Percentiles rank a stretch among this genome's conserved stretches.
These are phyloP conservation scores for Oreochromis tanganicae DNA, from an alignment of 2,113 vertebrate species.

Conservation along the genomic window DNA sequence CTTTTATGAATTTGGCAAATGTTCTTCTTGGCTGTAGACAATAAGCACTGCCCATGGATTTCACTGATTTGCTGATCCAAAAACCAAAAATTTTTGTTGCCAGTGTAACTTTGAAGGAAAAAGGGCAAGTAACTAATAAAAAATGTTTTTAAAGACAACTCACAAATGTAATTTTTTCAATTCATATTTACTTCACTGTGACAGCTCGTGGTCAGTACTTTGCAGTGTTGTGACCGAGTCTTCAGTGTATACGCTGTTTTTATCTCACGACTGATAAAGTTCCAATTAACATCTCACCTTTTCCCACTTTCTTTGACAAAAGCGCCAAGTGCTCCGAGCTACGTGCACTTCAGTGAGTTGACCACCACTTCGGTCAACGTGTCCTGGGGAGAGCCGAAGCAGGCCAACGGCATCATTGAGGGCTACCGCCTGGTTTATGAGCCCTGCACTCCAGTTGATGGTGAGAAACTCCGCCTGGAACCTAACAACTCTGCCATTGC, in stretches of 20 bases:
- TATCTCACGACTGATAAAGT: background rate
- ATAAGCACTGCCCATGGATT: background rate
- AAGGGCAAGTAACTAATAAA: background rate
- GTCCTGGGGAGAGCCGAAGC: conserved; percentile 89
- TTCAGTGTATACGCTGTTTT: background rate
- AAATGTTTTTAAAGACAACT: background rate
- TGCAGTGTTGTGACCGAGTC: background rate
- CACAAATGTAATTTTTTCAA: background rate
- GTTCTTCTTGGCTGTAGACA: background rate
- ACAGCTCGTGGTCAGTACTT: background rate
- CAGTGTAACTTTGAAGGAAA: background rate
- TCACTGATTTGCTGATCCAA: background rate
- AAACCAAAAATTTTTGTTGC: background rate
- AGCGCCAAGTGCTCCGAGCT: conserved; percentile 88
- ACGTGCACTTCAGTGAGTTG: conserved; percentile 91
- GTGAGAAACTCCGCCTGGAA: conserved; percentile 74
- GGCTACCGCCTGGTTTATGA: conserved; percentile 93
- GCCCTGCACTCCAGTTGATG: conserved; percentile 91
- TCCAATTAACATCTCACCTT: background rate
- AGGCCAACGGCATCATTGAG: conserved; percentile 91
- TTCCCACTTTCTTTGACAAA: background rate
- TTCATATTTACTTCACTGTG: background rate
- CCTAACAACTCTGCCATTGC: conserved; percentile 6
- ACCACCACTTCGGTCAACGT: conserved; percentile 98
- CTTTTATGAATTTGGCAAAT: background rate